Base-by-base conservation (phyloP, 2,113 vertebrate species). In the Urocynchramus pylzowi region DNA sequence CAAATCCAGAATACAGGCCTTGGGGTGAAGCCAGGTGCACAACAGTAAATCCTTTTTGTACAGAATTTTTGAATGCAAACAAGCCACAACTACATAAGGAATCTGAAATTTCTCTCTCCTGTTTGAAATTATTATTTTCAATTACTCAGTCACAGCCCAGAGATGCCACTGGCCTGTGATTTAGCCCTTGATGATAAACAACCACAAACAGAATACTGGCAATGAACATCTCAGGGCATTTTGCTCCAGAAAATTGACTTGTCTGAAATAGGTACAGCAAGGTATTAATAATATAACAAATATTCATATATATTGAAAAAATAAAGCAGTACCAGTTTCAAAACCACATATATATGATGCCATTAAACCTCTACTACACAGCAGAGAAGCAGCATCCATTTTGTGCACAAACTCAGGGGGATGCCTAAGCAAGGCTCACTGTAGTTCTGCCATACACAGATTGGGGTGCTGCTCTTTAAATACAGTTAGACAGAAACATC, bases 161-260 rank as follows among this genome's bases (percentile, higher is more conserved):
- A 63, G 27, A 82, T 0, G 0, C 31, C 61, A 69, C 30, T 27
- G 63, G 33, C 30, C 23, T 65, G 59, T 1, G 2, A 69, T 50
- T 86, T 78, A 81, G 59, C 56, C 71, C 30, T 57, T 67, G 5
- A 1, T 21, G 13, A 91, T 49, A 73, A 91, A 59, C 30, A 52
- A 71, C 53, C 68, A 54, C 45, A 50, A 78, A 59, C 0, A 70
- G 33, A 84, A 39, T 8, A 54, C 13, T 31, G 33, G 27, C 45
- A 82, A 49, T 13, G 6, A 44, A 53, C 19, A 56, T 31, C 33
- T 41, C 17, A 0, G 12, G 10, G 33, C 23, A 71, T 45, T 93
- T 56, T 75, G 27, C 49, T 82, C 18, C 26, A 53, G 54, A 19
- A 94, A 95, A 84, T 1, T 54, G 30, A 78, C 30, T 70, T 45